A percentile compares a stretch with the other conserved stretches of the same genome.
Evolutionary conservation across 1,140 invertebrate species (phyloP).

Genomic region (Palaemon carinicauda): DNA sequence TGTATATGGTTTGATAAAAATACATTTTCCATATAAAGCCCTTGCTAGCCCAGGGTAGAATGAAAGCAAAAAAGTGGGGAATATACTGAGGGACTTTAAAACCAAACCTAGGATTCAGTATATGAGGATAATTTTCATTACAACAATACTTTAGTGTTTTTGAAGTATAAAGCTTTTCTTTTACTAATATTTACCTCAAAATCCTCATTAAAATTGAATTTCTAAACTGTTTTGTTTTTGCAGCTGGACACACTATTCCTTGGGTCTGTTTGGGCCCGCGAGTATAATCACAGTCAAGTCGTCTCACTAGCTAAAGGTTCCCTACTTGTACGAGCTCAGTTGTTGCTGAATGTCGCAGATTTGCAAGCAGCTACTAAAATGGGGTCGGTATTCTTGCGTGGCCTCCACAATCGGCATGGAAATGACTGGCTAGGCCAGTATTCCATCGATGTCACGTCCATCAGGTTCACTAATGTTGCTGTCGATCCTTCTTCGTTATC

Average conservation of each 20-base stretch:
- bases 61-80: no score
- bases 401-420: slow-evolving; percentile 62
- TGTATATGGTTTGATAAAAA: neutral
- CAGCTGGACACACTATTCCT: slow-evolving; percentile 61
- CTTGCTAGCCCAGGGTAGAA: no score
- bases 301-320: slow-evolving; percentile 52
- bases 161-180: no score
- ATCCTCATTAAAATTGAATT: neutral
- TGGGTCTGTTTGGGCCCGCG: slow-evolving; percentile 55
- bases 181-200: neutral
- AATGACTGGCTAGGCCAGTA: slow-evolving; percentile 63
- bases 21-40: no score
- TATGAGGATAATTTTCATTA: no score
- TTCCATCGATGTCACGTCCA: slow-evolving; percentile 64
- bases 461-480: slow-evolving; percentile 62
- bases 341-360: slow-evolving; percentile 47
- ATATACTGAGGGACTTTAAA: no score
- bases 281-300: slow-evolving; percentile 59
- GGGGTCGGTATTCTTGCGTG: slow-evolving; percentile 64
- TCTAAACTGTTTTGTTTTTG: slow-evolving; percentile 29
- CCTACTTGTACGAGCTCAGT: slow-evolving; percentile 40
- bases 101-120: no score
- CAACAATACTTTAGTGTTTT: no score
- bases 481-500: slow-evolving; percentile 18
- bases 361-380: slow-evolving; percentile 61